A percentile compares a stretch with the other conserved stretches of the same genome.
phyloP scores from a whole-genome alignment of 1,140 invertebrate genomes.

The Apis cerana region DNA sequence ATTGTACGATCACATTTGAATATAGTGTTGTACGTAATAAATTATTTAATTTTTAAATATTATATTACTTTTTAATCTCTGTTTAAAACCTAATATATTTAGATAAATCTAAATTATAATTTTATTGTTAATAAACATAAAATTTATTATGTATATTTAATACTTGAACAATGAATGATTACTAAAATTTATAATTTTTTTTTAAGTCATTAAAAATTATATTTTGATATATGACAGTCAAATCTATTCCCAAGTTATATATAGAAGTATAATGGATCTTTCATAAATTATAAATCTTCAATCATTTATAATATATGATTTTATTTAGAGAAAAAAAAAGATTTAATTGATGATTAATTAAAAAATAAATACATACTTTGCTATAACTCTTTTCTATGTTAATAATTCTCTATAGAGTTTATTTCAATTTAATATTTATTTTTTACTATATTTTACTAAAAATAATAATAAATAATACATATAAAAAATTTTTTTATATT shows the following conservation, averaged over 20 bases:
- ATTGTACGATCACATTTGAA: constrained; percentile 57
- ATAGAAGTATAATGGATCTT: neutral
- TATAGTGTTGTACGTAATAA: constrained; percentile 66
- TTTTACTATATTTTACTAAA: neutral
- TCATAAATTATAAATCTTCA: neutral
- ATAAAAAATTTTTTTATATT: neutral
- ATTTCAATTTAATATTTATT: neutral
- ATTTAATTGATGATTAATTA: neutral
- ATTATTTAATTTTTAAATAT: constrained; percentile 67
- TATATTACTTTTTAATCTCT: constrained; percentile 42
- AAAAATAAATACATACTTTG: constrained; percentile 1
- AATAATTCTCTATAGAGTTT: neutral
- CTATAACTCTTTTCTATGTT: neutral
- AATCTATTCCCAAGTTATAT: neutral
- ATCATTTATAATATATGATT: neutral
- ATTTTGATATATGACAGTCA: neutral
- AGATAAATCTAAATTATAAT: constrained; percentile 20
- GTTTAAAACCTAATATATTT: constrained; percentile 49
- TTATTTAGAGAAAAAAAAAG: neutral
- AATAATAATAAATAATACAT: neutral
- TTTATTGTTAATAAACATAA: constrained; percentile 8
- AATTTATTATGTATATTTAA: neutral
- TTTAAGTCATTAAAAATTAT: neutral
- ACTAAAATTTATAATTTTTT: neutral
- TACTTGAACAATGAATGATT: neutral